These are phyloP conservation scores for Lophochroa leadbeateri DNA, from an alignment of 2,113 vertebrate species.

Conservation along the genomic window DNA sequence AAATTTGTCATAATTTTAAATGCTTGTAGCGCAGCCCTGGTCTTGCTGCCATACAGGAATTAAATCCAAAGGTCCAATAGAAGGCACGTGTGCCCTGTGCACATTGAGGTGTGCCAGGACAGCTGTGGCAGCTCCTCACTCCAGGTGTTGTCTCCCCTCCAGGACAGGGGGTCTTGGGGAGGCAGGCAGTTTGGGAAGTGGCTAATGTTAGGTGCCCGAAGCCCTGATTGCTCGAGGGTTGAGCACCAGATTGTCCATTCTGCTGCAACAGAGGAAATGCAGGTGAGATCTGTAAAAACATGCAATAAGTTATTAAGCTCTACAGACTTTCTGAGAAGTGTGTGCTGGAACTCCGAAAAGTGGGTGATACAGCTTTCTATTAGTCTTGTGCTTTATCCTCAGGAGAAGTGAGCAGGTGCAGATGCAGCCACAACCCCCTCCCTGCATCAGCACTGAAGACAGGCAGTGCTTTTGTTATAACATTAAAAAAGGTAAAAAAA, in stretches of 20 bases:
- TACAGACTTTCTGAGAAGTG: background rate
- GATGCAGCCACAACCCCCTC: background rate
- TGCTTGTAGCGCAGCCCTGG: background rate
- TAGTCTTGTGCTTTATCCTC: background rate
- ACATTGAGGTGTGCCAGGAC: background rate
- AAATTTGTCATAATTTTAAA: background rate
- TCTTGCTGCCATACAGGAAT: background rate
- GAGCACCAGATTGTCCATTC: background rate
- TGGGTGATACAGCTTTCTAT: background rate
- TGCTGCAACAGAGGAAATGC: background rate
- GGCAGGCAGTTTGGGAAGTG: background rate
- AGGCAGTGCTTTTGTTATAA: too few species aligned
- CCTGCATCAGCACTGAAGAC: background rate
- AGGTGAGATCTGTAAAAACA: background rate
- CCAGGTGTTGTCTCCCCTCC: background rate
- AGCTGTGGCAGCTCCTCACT: background rate
- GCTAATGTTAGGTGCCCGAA: background rate
- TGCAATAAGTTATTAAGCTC: background rate
- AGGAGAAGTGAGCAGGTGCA: background rate
- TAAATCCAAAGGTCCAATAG: background rate
- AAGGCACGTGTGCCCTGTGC: too few species aligned
- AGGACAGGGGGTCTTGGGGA: rapidly evolving
- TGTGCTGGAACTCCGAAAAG: background rate
- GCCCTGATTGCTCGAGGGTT: rapidly evolving
- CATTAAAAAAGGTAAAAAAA: background rate